Evolutionary conservation across 2,888 invertebrate genomes (phyloP), one percentile per base, ranked within the genome.

Genomic region (Dicroscelio sp.): DNA sequence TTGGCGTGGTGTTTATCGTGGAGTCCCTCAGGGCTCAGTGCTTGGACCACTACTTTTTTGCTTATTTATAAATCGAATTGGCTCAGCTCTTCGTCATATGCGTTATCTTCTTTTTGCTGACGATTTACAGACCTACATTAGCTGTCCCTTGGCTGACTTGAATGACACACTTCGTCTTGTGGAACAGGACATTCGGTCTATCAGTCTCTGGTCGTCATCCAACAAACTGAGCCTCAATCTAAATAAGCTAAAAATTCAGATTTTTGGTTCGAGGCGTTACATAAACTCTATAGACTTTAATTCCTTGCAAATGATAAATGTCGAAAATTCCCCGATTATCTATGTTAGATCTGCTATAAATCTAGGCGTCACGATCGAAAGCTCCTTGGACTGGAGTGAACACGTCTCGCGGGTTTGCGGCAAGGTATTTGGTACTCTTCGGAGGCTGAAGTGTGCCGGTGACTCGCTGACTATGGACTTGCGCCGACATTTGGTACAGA

Each of bases 21-120:
- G 69, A 2, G 69, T 69, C 6, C 69, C 69, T n/a, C 69, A 69
- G 23, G 69, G 69, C 38, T 69, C 69, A 14, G 63, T 63, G 31
- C 31, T 63, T 17, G 69, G 69, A 38, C 69, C 35, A 8, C 69
- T 69, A 2, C 17, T 69, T 6, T 69, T 69, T 25, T 17, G 6
- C 17, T 38, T 69, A 23, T 69, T 10, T 23, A 69, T 69, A 2
- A 69, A 69, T 43, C 14, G 38, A 6, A 35, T 69, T 17, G 23
- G 17, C 20, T 23, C 23, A 17, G 69, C 23, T 8, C 14, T 69
- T 23, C 5, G 69, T n/a, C 23, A n/a, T 25, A 38, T 23, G 38
- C 23, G 23, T 23, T 27, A 31, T 25, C 69, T 69, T 12, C 43
- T 69, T 8, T 38, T 17, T 31, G 69, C 69, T 23, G 35, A 69